phyloP scores from a whole-genome alignment of 1,140 invertebrate genomes.

The Drosophila melanica region DNA sequence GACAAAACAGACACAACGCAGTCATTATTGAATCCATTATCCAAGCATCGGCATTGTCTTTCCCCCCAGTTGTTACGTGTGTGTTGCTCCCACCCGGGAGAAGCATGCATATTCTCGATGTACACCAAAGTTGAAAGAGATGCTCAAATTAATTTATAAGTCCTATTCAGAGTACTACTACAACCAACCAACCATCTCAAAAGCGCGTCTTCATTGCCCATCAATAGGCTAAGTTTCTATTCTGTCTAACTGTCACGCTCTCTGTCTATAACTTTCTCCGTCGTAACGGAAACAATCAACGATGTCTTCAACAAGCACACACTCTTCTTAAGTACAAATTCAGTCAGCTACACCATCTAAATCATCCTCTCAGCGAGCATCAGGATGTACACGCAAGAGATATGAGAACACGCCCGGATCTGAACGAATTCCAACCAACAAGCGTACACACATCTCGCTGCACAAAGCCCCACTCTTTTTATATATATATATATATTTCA shows the following conservation, averaged over 20 bases:
- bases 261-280: slow-evolving; percentile 46
- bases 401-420: neutral
- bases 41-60: slow-evolving; percentile 17
- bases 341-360: slow-evolving; percentile 5
- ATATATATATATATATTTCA: slow-evolving; percentile 1
- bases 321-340: slow-evolving; percentile 14
- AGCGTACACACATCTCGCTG: neutral
- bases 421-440: neutral
- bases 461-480: too few species aligned
- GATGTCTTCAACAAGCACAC: slow-evolving; percentile 17
- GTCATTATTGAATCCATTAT: slow-evolving; percentile 28
- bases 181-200: slow-evolving; percentile 30
- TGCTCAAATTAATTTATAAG: slow-evolving; percentile 40
- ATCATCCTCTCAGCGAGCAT: slow-evolving; percentile 18
- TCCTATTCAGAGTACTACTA: neutral
- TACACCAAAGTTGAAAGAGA: slow-evolving; percentile 29
- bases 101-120: slow-evolving; percentile 15
- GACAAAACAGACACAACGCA: slow-evolving; percentile 3
- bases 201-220: slow-evolving; percentile 48
- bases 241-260: slow-evolving; percentile 30
- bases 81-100: slow-evolving; percentile 9
- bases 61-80: slow-evolving; percentile 2
- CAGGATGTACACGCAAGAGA: slow-evolving; percentile 13
- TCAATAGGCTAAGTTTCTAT: slow-evolving; percentile 53
- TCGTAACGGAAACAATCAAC: slow-evolving; percentile 43